A percentile compares a stretch with the other conserved stretches of the same genome.
phyloP scores from a whole-genome alignment of 2,797 vertebrate species.

The Crypturellus tataupa region DNA sequence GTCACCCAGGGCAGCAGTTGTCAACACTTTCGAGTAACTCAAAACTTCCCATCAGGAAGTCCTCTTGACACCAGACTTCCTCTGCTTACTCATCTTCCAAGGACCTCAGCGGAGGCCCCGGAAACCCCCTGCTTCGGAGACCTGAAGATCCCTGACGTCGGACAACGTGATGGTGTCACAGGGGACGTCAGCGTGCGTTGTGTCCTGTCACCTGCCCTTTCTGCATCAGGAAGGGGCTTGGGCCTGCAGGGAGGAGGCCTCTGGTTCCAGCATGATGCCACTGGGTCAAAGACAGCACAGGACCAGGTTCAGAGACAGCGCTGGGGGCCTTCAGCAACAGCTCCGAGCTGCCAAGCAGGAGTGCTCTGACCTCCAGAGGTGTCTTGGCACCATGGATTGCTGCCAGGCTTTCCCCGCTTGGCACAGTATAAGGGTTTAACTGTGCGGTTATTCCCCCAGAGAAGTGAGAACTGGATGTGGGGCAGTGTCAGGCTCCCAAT shows the following conservation, averaged over 20 bases:
- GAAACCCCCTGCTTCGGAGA: background rate
- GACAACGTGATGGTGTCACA: background rate
- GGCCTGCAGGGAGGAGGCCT: background rate
- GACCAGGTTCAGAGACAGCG: background rate
- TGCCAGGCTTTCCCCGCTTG: background rate
- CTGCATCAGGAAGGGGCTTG: background rate
- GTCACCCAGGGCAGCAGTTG: background rate
- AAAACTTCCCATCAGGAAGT: conserved; percentile 5
- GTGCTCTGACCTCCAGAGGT: background rate
- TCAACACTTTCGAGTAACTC: background rate
- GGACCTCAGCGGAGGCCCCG: background rate
- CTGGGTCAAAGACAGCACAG: background rate
- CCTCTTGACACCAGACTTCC: background rate
- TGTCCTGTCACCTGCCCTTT: background rate
- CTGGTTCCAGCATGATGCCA: background rate
- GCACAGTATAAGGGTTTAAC: background rate
- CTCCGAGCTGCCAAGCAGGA: background rate
- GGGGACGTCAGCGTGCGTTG: background rate
- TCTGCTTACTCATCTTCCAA: background rate
- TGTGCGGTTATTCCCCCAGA: background rate
- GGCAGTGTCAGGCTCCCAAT: background rate
- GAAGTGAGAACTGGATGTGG: background rate
- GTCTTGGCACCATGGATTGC: background rate
- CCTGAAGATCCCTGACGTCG: background rate
- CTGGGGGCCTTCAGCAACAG: background rate